Conservation (phyloP, 2,113 vertebrate species). For the Cyprinodon variegatus region DNA sequence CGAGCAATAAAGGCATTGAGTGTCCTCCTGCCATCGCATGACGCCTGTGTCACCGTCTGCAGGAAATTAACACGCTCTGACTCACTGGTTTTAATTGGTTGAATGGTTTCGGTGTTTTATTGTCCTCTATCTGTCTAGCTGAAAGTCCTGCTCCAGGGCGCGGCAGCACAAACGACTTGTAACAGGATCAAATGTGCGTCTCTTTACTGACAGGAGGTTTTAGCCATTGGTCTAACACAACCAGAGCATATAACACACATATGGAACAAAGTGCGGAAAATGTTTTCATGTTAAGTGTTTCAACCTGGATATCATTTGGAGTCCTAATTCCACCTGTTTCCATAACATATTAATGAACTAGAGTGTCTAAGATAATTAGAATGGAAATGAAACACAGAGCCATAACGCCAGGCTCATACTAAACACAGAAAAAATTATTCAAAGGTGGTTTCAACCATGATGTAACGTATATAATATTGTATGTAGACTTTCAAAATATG, state of each 20-base stretch:
- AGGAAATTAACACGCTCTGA: constrained; percentile 14
- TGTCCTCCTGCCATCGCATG: not conserved
- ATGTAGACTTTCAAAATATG: too few relatives aligned
- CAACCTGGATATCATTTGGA: not conserved
- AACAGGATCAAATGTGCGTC: constrained; percentile 35
- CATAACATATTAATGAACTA: not conserved
- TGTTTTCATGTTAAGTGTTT: not conserved
- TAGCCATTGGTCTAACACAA: constrained; percentile 17
- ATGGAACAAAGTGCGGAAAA: constrained; percentile 8
- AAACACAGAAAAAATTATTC: too few relatives aligned
- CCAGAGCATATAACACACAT: not conserved
- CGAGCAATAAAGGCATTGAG: not conserved
- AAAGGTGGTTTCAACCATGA: too few relatives aligned
- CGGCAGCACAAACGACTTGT: constrained; percentile 5
- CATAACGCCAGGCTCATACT: too few relatives aligned
- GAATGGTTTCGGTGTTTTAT: constrained; percentile 7
- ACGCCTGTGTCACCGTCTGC: not conserved
- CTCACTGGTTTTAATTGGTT: constrained; percentile 25
- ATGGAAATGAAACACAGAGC: too few relatives aligned
- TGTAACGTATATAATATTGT: too few relatives aligned
- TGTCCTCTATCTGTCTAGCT: constrained; percentile 4
- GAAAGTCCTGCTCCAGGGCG: constrained; percentile 24
- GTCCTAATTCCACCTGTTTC: not conserved
- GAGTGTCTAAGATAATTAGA: not conserved
- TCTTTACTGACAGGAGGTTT: constrained; percentile 36